Percentiles rank a stretch among this genome's conserved stretches.
Conservation (phyloP, 2,888 invertebrate genomes). For the Latrodectus hesperus region DNA sequence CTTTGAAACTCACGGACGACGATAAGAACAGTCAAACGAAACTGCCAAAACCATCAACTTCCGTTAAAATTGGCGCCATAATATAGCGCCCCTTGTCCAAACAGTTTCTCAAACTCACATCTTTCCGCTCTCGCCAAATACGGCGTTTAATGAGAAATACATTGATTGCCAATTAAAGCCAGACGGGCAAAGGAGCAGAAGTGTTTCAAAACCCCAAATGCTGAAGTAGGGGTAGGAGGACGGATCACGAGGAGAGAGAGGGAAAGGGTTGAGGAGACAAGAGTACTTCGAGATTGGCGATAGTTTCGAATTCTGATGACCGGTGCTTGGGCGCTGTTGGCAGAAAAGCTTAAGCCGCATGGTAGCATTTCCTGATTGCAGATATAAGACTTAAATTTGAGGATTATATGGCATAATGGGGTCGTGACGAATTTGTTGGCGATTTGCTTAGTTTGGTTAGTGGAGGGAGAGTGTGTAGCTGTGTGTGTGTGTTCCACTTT, state of each 20-base stretch:
- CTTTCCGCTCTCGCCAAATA: conserved; percentile 12
- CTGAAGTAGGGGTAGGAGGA: no score
- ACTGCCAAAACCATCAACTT: no score
- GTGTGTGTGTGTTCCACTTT: background rate
- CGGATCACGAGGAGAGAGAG: background rate
- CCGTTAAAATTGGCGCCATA: no score
- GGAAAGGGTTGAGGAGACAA: conserved; percentile 15
- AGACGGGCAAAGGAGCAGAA: background rate
- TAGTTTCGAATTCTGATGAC: conserved; percentile 1
- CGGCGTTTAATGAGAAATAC: conserved; percentile 41
- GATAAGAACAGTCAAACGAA: no score
- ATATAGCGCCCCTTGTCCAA: background rate
- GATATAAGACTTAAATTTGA: conserved; percentile 37
- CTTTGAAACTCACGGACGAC: no score
- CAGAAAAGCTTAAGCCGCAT: conserved; percentile 24
- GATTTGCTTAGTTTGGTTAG: conserved; percentile 15
- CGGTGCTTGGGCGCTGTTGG: conserved; percentile 22
- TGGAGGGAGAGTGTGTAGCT: no score
- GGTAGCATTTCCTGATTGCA: conserved; percentile 34
- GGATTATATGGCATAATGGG: conserved; percentile 38
- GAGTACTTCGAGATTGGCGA: conserved; percentile 15
- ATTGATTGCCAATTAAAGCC: conserved; percentile 52
- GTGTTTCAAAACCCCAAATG: no score
- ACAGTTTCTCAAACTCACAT: background rate
- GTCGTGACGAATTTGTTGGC: conserved; percentile 1